Percentiles rank a stretch among this genome's conserved stretches.
phyloP scores from a whole-genome alignment of 2,888 invertebrate species.

The Cryptus viduatorius region DNA sequence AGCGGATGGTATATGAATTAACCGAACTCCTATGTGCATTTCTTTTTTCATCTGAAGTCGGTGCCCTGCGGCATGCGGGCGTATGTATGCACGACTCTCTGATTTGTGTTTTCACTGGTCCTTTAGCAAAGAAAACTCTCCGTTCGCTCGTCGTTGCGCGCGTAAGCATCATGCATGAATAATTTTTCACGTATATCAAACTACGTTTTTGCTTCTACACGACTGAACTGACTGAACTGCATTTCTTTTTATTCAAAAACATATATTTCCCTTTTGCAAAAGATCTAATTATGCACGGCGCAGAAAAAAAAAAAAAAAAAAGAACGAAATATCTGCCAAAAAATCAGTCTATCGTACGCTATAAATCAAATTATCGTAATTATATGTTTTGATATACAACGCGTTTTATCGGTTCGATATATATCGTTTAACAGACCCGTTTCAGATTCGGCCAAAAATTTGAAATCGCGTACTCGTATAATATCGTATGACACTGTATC shows the following conservation, averaged over 20 bases:
- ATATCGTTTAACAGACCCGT: not conserved
- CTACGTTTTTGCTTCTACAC: not conserved
- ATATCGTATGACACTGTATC: constrained; percentile 35
- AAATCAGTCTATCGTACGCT: not conserved
- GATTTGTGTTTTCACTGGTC: not conserved
- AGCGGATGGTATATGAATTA: constrained; percentile 31
- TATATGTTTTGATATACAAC: too few species aligned
- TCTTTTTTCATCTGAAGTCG: not conserved
- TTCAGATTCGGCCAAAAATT: not conserved
- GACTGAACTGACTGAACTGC: too few species aligned
- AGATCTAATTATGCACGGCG: not conserved
- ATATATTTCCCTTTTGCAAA: not conserved
- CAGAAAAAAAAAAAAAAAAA: constrained; percentile 2
- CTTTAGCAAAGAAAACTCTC: constrained; percentile 18
- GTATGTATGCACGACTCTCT: not conserved
- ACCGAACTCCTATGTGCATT: constrained; percentile 37
- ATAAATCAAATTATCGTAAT: not conserved
- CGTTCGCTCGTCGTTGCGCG: not conserved
- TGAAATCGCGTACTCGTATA: not conserved
- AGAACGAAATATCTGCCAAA: not conserved
- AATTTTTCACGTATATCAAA: not conserved
- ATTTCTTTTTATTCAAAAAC: not conserved
- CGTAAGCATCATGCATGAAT: constrained; percentile 4
- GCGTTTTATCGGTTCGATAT: too few species aligned
- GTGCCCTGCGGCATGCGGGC: not conserved